phyloP scores from a whole-genome alignment of 2,113 vertebrate species.

The Plecotus auritus region DNA sequence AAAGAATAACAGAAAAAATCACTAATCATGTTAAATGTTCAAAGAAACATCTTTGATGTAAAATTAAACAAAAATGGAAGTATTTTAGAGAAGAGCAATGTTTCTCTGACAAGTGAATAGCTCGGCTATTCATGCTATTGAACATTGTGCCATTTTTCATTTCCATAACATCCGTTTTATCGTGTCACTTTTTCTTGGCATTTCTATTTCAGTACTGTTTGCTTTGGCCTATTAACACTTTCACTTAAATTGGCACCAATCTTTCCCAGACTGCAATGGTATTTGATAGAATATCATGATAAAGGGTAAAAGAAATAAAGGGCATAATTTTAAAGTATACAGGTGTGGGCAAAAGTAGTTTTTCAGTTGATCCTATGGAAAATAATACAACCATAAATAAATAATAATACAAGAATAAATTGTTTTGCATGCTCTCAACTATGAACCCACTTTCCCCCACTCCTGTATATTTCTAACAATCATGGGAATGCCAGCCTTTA shows the following conservation, averaged over 20 bases:
- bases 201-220: slow-evolving; percentile 25
- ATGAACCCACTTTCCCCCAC: background rate
- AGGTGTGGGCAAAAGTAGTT: background rate
- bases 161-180: background rate
- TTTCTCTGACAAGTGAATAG: background rate
- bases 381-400: background rate
- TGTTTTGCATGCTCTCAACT: background rate
- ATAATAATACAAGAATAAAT: background rate
- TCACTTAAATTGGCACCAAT: background rate
- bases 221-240: background rate
- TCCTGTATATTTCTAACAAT: background rate
- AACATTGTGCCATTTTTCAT: background rate
- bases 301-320: background rate
- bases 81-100: background rate
- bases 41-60: slow-evolving; percentile 21
- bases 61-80: slow-evolving; percentile 38
- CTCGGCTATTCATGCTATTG: background rate
- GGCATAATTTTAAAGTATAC: background rate
- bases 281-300: background rate
- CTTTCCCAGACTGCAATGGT: background rate
- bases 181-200: background rate
- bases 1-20: background rate
- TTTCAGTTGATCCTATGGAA: background rate
- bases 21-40: background rate
- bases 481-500: background rate